Conservation (phyloP, 2,888 invertebrate species). For the Netelia inedita region DNA sequence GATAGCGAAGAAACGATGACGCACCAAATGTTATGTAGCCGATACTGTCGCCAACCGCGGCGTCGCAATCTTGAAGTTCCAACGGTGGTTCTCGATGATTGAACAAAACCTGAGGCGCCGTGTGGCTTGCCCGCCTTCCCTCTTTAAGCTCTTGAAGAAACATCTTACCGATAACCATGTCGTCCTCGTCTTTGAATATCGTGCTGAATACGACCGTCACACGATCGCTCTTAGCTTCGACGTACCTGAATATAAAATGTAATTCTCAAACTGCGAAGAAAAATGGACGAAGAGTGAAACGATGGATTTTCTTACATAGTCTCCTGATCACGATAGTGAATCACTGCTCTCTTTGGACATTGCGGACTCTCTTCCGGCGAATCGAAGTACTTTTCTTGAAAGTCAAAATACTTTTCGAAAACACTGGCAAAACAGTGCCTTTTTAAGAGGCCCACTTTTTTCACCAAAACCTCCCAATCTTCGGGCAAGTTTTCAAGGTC, state of each 20-base stretch:
- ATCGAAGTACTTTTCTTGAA: constrained; percentile 98
- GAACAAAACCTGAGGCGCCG: constrained; percentile 95
- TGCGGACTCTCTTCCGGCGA: constrained; percentile 95
- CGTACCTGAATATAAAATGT: constrained; percentile 89
- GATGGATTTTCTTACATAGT: constrained; percentile 91
- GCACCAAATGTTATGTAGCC: constrained; percentile 99
- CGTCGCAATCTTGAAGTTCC: constrained; percentile 97
- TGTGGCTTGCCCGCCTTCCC: constrained; percentile 97
- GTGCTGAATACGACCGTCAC: constrained; percentile 99
- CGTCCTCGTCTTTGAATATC: constrained; percentile 99
- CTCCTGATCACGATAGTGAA: constrained; percentile 99
- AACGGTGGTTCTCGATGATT: constrained; percentile 98
- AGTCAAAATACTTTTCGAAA: constrained; percentile 99
- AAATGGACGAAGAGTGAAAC: constrained; percentile 20
- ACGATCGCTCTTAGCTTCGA: constrained; percentile 98
- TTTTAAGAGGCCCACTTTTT: constrained; percentile 97
- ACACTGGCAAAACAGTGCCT: constrained; percentile 99
- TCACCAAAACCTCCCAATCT: constrained; percentile 95
- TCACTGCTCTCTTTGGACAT: constrained; percentile 97
- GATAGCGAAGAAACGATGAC: constrained; percentile 75
- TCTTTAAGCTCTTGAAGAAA: constrained; percentile 99
- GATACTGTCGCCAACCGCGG: constrained; percentile 97
- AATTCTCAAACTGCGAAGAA: background rate
- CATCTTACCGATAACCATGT: constrained; percentile 99
- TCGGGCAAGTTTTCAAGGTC: constrained; percentile 97